Conservation (phyloP, 2,888 invertebrate genomes). For the Philereme transversata region DNA sequence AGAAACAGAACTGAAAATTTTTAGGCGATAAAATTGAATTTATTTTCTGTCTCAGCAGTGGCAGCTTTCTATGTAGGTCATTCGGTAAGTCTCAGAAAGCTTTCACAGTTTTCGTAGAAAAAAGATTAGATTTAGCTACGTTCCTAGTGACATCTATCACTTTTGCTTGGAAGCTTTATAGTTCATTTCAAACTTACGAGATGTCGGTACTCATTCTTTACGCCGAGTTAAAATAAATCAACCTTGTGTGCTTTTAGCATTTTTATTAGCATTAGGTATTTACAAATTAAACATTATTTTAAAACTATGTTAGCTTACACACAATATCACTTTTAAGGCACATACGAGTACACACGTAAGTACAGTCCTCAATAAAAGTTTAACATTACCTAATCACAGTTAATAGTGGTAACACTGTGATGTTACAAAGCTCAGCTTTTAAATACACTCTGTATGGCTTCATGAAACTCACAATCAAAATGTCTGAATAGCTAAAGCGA, state of each 20-base stretch:
- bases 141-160: slow-evolving; percentile 11
- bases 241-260: slow-evolving; percentile 22
- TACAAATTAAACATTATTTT: slow-evolving; percentile 44
- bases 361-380: slow-evolving; percentile 45
- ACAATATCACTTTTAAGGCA: slow-evolving; percentile 62
- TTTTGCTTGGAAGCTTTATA: slow-evolving; percentile 1
- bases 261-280: slow-evolving; percentile 41
- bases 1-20: too few relatives aligned
- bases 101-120: background rate
- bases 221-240: slow-evolving; percentile 13
- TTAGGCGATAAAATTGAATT: too few relatives aligned
- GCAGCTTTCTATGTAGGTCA: background rate
- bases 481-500: slow-evolving; percentile 36
- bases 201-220: slow-evolving; percentile 11
- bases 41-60: too few relatives aligned
- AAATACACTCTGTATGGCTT: slow-evolving; percentile 31
- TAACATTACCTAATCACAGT: slow-evolving; percentile 51
- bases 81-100: background rate
- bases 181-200: slow-evolving; percentile 8
- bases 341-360: slow-evolving; percentile 48
- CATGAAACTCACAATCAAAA: slow-evolving; percentile 31
- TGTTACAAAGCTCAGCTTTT: slow-evolving; percentile 30
- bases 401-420: slow-evolving; percentile 61
- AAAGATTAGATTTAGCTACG: slow-evolving; percentile 2
- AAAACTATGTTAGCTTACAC: slow-evolving; percentile 48